These are phyloP conservation scores for Buceros bicornis DNA, from an alignment of 2,797 vertebrate genomes.

Conservation along the genomic window DNA sequence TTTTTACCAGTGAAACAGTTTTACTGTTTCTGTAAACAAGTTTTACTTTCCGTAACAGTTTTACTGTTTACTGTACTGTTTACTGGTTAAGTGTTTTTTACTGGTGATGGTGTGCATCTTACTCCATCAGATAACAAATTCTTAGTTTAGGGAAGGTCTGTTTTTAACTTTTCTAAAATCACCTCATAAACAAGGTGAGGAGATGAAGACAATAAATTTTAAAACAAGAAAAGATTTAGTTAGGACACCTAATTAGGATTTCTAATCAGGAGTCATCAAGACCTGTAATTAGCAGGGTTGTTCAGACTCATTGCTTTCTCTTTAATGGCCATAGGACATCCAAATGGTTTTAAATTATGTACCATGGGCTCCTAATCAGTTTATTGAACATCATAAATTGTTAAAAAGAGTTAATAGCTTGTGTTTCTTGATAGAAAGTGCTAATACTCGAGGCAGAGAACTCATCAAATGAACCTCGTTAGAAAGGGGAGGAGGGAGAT, in stretches of 20 bases:
- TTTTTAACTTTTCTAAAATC: constrained; percentile 50
- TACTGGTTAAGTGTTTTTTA: background rate
- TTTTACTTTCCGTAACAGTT: no score
- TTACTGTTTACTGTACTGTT: no score
- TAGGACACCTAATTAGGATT: constrained; percentile 78
- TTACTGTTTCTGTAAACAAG: no score
- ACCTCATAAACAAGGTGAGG: constrained; percentile 46
- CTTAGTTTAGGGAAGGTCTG: constrained; percentile 16
- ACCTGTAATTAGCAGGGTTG: constrained; percentile 79
- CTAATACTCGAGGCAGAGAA: constrained; percentile 75
- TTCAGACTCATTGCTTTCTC: constrained; percentile 79
- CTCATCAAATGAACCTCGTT: constrained; percentile 76
- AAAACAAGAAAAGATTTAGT: constrained; percentile 74
- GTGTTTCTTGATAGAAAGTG: constrained; percentile 76
- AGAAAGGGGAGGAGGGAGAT: constrained; percentile 61
- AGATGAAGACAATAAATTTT: constrained; percentile 69
- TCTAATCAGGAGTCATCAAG: constrained; percentile 80
- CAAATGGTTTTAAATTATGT: constrained; percentile 81
- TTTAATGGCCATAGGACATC: constrained; percentile 79
- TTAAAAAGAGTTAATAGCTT: constrained; percentile 87
- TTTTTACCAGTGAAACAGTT: background rate
- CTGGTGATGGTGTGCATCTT: background rate
- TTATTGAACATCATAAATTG: constrained; percentile 92
- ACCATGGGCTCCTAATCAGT: constrained; percentile 82
- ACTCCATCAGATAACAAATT: background rate